Evolutionary conservation across 30 jellyfish, hydroid and myxozoan genomes (phyloP), one percentile per base, ranked within the genome.

Genomic region (Aurelia sp.): DNA sequence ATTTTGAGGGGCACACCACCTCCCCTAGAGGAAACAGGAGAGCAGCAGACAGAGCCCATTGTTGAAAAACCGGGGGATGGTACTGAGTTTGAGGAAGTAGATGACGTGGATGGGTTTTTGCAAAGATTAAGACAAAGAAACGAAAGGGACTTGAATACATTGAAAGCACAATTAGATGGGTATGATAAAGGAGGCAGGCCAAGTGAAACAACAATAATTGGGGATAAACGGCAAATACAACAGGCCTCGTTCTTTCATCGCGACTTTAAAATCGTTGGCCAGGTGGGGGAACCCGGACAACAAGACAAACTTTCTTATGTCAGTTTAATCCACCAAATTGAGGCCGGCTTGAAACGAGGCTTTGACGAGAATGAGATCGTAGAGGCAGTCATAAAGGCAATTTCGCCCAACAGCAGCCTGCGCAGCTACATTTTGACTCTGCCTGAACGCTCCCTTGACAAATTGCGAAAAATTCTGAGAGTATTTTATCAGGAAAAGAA

Each of bases 351-450:
- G 24, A 40, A 70, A 50, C 62, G 64, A 22, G 81, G 81, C 33
- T 70, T 21, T 48, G 81, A 48, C 62, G 66, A 70, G 9, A 21
- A 11, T 16, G 81, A 70, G 16, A 22, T 70, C 53, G 64, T 48
- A 50, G 64, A 48, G 22, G 81, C 21, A 50, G 81, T 70, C 47
- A 70, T 70, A 51, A 70, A 70, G 53, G 70, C 81, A 51, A 70
- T 70, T 20, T 35, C 62, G 21, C 81, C 81, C 41, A 70, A 40
- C 0, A 40, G 62, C 62, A 48, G 64, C 64, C 62, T 70, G 27
- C 81, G 81, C 21, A 48, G 64, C 47, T 70, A 70, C 64, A 40
- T 70, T 70, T 33, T 35, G 81, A 48, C 64, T 16, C 24, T 40
- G 30, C 81, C 81, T 35, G 81, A 70, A 70, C 30, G 62, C 30